Percentiles rank a stretch among this genome's conserved stretches.
These are phyloP conservation scores for Ptyas mucosa DNA, from an alignment of 2,113 vertebrate species.

Conservation along the genomic window DNA sequence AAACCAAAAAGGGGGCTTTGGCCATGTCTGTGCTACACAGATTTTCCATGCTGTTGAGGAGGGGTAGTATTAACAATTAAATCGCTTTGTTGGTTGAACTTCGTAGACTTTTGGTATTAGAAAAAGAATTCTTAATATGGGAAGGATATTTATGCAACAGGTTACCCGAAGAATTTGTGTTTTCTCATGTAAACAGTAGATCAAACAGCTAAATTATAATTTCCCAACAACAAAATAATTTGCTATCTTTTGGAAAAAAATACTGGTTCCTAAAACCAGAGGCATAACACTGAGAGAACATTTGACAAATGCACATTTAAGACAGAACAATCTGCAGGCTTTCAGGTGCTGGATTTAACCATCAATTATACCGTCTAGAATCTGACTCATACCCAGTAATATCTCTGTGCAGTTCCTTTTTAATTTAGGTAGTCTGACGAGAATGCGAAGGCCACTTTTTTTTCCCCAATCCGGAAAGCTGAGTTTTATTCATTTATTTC, in stretches of 20 bases:
- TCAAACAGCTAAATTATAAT: neutral
- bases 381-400: neutral
- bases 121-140: neutral
- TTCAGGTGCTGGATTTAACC: neutral
- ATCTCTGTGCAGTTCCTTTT: neutral
- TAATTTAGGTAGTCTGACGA: neutral
- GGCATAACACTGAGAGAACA: neutral
- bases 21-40: neutral
- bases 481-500: neutral
- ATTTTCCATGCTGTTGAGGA: neutral
- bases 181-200: neutral
- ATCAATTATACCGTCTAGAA: neutral
- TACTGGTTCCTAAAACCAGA: neutral
- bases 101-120: neutral
- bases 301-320: neutral
- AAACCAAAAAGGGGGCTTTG: neutral
- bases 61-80: neutral
- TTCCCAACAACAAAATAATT: neutral
- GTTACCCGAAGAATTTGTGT: neutral
- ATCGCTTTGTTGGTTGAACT: neutral
- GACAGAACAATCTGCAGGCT: neutral
- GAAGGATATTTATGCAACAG: neutral
- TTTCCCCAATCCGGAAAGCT: neutral
- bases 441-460: neutral
- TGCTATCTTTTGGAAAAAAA: neutral